phyloP scores from a whole-genome alignment of 2,888 invertebrate species.

The Trachelus tabidus region DNA sequence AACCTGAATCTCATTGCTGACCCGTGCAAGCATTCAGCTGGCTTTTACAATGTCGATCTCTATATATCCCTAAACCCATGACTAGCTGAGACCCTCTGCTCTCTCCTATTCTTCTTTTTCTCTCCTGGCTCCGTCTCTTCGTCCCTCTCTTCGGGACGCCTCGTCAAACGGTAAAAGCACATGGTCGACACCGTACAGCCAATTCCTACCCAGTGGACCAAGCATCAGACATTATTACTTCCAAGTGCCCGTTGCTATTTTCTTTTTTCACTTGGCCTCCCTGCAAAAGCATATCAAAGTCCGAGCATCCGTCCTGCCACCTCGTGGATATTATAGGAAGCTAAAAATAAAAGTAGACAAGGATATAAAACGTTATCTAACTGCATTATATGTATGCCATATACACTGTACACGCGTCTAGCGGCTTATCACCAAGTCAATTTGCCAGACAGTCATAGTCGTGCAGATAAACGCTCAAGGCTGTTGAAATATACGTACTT shows the following conservation, averaged over 20 bases:
- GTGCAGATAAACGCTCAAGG: not conserved
- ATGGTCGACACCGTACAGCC: not conserved
- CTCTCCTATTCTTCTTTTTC: not conserved
- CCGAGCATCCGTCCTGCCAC: not conserved
- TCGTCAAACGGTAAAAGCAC: constrained; percentile 15
- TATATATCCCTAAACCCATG: not conserved
- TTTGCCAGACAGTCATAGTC: not conserved
- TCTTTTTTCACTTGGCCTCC: not conserved
- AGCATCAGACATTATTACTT: not conserved
- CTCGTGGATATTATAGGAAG: not conserved
- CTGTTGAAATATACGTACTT: not conserved
- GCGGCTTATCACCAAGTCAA: not conserved
- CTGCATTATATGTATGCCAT: not conserved
- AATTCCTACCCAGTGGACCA: not conserved
- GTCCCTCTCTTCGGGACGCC: not conserved
- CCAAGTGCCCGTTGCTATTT: not conserved
- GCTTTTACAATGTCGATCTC: not conserved
- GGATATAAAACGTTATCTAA: not conserved
- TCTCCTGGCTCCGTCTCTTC: not conserved
- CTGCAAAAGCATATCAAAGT: not conserved
- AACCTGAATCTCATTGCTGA: not conserved
- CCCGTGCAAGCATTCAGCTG: not conserved
- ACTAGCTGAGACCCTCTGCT: constrained; percentile 5
- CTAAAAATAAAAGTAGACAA: not conserved
- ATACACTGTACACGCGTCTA: not conserved